Conservation (phyloP, 2,797 vertebrate species). For the Moxostoma hubbsi region DNA sequence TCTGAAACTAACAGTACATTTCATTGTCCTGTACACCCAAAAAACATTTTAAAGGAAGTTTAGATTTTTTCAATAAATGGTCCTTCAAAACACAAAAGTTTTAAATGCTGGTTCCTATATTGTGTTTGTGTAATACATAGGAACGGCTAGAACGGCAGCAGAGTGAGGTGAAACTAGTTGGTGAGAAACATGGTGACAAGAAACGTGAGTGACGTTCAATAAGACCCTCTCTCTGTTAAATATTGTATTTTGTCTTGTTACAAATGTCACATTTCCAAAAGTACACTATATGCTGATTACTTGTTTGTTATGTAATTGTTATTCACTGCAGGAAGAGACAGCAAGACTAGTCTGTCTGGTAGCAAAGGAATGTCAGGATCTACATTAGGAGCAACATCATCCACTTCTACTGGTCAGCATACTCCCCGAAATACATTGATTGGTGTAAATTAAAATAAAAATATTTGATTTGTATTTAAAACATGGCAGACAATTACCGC, state of each 20-base stretch:
- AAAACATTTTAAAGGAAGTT: too few species aligned
- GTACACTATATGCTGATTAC: too few species aligned
- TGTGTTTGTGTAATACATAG: conserved; percentile 66
- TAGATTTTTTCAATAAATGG: too few species aligned
- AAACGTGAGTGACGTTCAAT: conserved; percentile 82
- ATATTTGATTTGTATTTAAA: background rate
- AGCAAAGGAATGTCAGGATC: conserved; percentile 83
- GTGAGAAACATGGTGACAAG: conserved; percentile 84
- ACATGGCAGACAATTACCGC: background rate
- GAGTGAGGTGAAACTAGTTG: conserved; percentile 76
- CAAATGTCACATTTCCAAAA: background rate
- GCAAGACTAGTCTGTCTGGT: conserved; percentile 80
- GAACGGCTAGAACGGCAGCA: conserved; percentile 91
- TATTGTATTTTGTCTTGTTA: background rate
- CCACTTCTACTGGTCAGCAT: conserved; percentile 73
- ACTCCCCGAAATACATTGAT: background rate
- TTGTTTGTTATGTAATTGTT: conserved; percentile 49
- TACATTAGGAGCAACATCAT: conserved; percentile 77
- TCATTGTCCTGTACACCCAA: too few species aligned
- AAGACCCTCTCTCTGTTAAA: background rate
- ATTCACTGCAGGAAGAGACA: conserved; percentile 84
- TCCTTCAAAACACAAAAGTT: background rate
- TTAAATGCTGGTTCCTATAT: background rate
- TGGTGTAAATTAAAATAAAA: background rate
- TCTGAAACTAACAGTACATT: too few species aligned